Evolutionary conservation across 1,140 invertebrate species (phyloP).

Genomic region (Temnothorax nylanderi): DNA sequence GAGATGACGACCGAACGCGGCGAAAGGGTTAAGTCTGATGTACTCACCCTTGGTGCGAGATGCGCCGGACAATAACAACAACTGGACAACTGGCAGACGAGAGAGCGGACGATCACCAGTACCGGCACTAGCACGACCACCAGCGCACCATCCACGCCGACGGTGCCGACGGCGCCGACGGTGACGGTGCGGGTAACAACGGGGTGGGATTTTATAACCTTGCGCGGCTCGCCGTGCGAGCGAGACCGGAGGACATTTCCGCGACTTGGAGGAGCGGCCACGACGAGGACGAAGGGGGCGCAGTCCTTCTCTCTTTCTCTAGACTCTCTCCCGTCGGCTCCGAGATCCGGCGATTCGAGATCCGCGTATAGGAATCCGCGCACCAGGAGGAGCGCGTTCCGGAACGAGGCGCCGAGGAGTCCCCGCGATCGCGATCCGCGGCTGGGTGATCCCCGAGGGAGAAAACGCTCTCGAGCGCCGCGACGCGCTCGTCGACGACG

Average conservation of each 20-base stretch:
- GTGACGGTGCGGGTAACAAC: constrained; percentile 43
- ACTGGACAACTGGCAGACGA: not conserved
- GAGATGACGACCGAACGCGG: not conserved
- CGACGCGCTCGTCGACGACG: constrained; percentile 63
- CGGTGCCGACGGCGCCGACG: constrained; percentile 20
- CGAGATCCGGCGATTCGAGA: constrained; percentile 37
- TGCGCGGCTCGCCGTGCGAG: constrained; percentile 51
- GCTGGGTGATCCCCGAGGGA: not conserved
- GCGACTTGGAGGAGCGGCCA: not conserved
- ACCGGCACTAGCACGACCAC: constrained; percentile 43
- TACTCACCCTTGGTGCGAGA: constrained; percentile 61
- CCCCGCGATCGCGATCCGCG: not conserved
- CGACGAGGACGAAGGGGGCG: constrained; percentile 15
- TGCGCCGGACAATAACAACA: constrained; percentile 31
- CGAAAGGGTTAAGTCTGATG: not conserved
- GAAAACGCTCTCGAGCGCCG: constrained; percentile 19
- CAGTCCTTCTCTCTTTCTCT: not conserved
- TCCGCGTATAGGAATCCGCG: not conserved
- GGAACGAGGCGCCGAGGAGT: not conserved
- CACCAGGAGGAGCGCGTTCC: not conserved
- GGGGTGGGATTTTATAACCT: constrained; percentile 59
- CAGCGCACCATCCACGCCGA: constrained; percentile 30
- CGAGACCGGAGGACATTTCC: not conserved
- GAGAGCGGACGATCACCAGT: constrained; percentile 28
- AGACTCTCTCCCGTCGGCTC: not conserved